Conservation (phyloP, 2,888 invertebrate genomes). For the Parasteatoda lunata region DNA sequence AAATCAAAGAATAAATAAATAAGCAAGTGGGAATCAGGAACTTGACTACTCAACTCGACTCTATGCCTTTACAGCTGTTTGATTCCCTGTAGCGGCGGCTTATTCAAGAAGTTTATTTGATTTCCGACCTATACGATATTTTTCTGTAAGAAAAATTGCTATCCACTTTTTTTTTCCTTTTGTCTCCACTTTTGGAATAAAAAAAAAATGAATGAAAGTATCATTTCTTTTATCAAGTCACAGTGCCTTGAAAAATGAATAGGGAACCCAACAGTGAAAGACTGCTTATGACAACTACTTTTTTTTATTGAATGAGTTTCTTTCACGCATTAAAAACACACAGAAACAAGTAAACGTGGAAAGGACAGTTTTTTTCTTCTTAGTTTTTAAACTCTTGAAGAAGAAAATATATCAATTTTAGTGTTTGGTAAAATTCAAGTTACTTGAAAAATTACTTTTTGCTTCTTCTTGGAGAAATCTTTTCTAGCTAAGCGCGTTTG, state of each 20-base stretch:
- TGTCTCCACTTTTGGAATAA: neutral
- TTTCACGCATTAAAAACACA: neutral
- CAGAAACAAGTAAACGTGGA: neutral
- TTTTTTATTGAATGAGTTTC: neutral
- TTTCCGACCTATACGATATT: neutral
- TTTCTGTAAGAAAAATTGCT: neutral
- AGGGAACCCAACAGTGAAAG: neutral
- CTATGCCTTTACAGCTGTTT: conserved; percentile 33
- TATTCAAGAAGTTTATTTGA: conserved; percentile 45
- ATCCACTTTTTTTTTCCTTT: conserved; percentile 4
- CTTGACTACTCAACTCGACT: conserved; percentile 29
- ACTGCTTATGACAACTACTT: conserved; percentile 2
- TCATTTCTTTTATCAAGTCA: neutral
- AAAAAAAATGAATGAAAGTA: neutral
- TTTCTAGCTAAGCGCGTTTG: no score
- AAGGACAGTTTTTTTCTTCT: neutral
- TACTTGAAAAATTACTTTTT: no score
- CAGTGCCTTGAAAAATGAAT: neutral
- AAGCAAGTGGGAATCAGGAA: neutral
- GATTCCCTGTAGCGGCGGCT: conserved; percentile 14
- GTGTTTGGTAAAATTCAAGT: no score
- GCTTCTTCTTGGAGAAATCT: no score
- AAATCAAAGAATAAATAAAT: conserved; percentile 31
- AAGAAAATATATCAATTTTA: no score
- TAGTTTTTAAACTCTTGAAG: no score